Evolutionary conservation across 1,140 invertebrate genomes (phyloP), one percentile per base, ranked within the genome.

Genomic region (Lasaia peninsularis): DNA sequence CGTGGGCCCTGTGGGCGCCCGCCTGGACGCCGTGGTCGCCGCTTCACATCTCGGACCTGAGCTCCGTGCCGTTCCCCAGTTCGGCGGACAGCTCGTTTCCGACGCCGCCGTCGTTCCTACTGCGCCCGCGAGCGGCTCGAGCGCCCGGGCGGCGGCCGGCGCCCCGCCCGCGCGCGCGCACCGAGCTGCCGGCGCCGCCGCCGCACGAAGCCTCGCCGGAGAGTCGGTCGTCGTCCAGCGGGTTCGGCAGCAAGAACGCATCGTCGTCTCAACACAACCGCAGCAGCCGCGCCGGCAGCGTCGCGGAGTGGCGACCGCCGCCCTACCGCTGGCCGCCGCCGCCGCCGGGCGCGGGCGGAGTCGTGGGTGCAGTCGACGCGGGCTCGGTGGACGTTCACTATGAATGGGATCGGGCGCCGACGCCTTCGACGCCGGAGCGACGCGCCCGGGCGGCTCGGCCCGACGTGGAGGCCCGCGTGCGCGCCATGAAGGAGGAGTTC

Each of bases 401-500:
- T 87, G 97, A 98, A 87, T 98, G 98, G 89, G 96, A 98, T 85
- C 93, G 93, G 11, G 94, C 93, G 21, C 93, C 93, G 1, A 93
- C 93, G 12, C 93, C 93, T 0, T 93, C 93, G 2, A 92, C 93
- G 34, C 91, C 92, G 6, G 88, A 90, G 48, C 82, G 91, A 32
- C 82, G 94, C 50, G 92, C 91, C 32, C 92, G 92, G 5, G 93
- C 94, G 51, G 59, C 79, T 12, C 82, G 80, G 11, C 75, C 77
- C 66, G 96, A 96, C 80, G 96, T 97, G 65, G 96, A 97, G 75
- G 95, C 96, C 2, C 91, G 97, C 51, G 96, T 98, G 54, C 95
- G 97, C 67, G 96, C 96, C 28, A 97, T 98, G 94, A 97, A 98
- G 71, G 96, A 98, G 79, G 97, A 98, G 84, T 99, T 98, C 86